Conservation (phyloP, 2,888 invertebrate species). For the Cyrtodaria siliqua region DNA sequence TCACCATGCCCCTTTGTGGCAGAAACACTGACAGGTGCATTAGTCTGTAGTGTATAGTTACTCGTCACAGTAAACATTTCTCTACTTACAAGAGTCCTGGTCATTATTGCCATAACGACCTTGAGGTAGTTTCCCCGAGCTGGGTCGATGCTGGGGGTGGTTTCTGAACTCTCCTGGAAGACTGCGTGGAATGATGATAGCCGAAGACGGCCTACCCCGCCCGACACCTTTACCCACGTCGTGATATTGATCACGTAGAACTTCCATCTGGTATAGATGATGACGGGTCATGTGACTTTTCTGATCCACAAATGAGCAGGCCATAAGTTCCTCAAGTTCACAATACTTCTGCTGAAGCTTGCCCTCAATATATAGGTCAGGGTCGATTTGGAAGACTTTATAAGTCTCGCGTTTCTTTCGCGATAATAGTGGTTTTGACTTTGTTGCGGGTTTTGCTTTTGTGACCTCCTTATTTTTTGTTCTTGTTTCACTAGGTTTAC, state of each 20-base stretch:
- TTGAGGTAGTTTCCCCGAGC: slow-evolving; percentile 25
- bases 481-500: not conserved
- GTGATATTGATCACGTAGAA: slow-evolving; percentile 69
- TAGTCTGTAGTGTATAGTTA: no score
- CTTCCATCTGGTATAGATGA: slow-evolving; percentile 73
- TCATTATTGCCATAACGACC: not conserved
- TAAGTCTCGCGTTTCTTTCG: slow-evolving; percentile 63
- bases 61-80: no score
- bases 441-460: slow-evolving; percentile 41
- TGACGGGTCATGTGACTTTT: slow-evolving; percentile 63
- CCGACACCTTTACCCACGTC: slow-evolving; percentile 43
- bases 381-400: slow-evolving; percentile 67
- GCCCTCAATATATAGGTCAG: slow-evolving; percentile 69
- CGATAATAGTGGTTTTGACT: slow-evolving; percentile 51
- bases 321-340: slow-evolving; percentile 74
- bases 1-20: no score
- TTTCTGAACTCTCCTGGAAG: slow-evolving; percentile 62
- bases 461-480: slow-evolving; percentile 48
- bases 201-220: slow-evolving; percentile 67
- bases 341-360: slow-evolving; percentile 75
- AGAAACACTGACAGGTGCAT: no score
- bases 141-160: slow-evolving; percentile 28
- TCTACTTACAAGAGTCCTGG: slow-evolving; percentile 1
- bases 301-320: slow-evolving; percentile 66
- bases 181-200: slow-evolving; percentile 68